Conservation (phyloP, 2,113 vertebrate species). For the Nesogale talazaci region DNA sequence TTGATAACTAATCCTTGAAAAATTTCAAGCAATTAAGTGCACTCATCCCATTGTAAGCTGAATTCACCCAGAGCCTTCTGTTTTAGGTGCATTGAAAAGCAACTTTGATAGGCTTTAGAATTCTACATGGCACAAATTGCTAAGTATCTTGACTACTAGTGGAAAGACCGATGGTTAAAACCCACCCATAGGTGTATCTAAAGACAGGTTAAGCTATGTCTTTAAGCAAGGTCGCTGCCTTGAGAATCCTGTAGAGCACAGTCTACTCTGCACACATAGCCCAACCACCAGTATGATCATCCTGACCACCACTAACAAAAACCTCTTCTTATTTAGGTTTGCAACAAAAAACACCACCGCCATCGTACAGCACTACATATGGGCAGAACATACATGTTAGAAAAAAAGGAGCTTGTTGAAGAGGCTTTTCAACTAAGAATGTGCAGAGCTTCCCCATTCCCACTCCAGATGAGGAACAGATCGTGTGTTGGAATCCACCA, state of each 20-base stretch:
- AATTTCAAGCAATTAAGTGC: not conserved
- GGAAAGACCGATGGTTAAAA: not conserved
- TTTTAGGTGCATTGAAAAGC: conserved; percentile 13
- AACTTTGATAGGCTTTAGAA: not conserved
- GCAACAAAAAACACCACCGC: not conserved
- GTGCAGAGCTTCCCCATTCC: not conserved
- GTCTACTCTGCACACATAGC: not conserved
- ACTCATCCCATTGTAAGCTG: not conserved
- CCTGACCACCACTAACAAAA: too few species aligned
- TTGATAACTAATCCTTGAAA: conserved; percentile 2
- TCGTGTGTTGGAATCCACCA: not conserved
- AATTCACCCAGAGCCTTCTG: not conserved
- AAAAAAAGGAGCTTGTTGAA: not conserved
- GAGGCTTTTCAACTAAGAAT: not conserved
- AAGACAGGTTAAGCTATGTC: not conserved
- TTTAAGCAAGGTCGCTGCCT: not conserved
- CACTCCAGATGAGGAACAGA: not conserved
- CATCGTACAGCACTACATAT: not conserved
- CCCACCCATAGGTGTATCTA: not conserved
- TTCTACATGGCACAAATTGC: not conserved
- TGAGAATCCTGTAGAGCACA: not conserved
- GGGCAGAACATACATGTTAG: not conserved
- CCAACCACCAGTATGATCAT: not conserved
- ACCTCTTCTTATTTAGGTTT: too few species aligned
- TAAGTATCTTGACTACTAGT: not conserved